phyloP scores from a whole-genome alignment of 2,888 invertebrate genomes.

The Drosophila eohydei region DNA sequence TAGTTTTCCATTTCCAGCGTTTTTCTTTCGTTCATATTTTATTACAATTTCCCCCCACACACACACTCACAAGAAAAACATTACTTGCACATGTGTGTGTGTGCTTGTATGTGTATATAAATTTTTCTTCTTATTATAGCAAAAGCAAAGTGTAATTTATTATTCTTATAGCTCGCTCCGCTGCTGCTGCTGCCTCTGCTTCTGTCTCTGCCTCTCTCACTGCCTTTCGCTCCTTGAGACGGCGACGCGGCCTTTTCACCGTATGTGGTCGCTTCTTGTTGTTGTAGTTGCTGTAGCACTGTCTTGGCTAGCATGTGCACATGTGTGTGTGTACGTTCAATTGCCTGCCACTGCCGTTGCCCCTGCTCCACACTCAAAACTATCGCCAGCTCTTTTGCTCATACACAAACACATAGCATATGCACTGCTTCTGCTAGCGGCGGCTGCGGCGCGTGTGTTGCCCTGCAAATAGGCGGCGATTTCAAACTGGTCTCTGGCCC shows the following conservation, averaged over 20 bases:
- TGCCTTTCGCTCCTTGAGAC: conserved; percentile 66
- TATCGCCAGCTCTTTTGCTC: conserved; percentile 59
- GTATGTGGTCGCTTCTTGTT: conserved; percentile 74
- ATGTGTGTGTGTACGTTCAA: conserved; percentile 59
- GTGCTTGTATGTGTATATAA: conserved; percentile 66
- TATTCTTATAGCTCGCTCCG: conserved; percentile 77
- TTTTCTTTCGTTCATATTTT: conserved; percentile 74
- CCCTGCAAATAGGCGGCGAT: conserved; percentile 77
- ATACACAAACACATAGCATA: conserved; percentile 41
- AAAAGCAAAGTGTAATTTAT: conserved; percentile 82
- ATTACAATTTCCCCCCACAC: conserved; percentile 76
- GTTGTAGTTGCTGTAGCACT: conserved; percentile 49
- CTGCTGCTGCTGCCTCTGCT: conserved; percentile 24
- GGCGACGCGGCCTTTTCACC: conserved; percentile 71
- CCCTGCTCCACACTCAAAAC: conserved; percentile 59
- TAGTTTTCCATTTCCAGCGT: conserved; percentile 64
- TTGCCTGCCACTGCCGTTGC: conserved; percentile 59
- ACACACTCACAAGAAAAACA: conserved; percentile 47
- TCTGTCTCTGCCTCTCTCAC: conserved; percentile 31
- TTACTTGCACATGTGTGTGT: conserved; percentile 59
- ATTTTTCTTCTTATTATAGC: conserved; percentile 81
- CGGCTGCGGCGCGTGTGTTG: conserved; percentile 40
- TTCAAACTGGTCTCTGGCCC: conserved; percentile 72
- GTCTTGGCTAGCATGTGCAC: conserved; percentile 63
- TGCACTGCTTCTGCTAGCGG: conserved; percentile 53